These are phyloP conservation scores for Tautogolabrus adspersus DNA, from an alignment of 2,113 vertebrate species.

Conservation along the genomic window DNA sequence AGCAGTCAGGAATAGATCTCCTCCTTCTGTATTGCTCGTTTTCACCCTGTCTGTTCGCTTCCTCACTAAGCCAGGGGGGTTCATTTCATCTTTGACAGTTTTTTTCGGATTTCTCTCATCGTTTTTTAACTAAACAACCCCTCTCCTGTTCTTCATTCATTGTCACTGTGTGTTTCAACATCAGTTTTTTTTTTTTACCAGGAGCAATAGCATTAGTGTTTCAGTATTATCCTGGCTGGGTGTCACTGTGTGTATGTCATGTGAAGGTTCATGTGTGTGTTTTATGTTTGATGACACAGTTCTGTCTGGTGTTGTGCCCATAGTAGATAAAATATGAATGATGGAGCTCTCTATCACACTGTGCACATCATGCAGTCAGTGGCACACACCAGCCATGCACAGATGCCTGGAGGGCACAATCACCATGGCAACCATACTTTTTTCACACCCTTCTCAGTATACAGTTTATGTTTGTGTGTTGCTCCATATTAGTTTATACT, in stretches of 20 bases:
- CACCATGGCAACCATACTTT: slow-evolving; percentile 71
- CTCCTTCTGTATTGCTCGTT: slow-evolving; percentile 26
- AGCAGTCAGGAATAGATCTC: slow-evolving; percentile 67
- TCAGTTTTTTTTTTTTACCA: background rate
- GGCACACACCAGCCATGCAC: slow-evolving; percentile 42
- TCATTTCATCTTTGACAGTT: slow-evolving; percentile 30
- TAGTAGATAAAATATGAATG: slow-evolving; percentile 65
- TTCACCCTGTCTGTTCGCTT: slow-evolving; percentile 29
- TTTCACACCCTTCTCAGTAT: slow-evolving; percentile 50
- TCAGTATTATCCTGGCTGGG: slow-evolving; percentile 20
- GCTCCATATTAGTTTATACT: slow-evolving; percentile 30
- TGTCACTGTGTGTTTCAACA: background rate
- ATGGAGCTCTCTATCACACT: slow-evolving; percentile 32
- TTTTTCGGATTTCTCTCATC: background rate
- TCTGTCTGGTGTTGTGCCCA: slow-evolving; percentile 30
- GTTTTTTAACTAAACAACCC: background rate
- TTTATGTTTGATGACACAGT: slow-evolving; percentile 58
- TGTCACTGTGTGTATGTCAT: background rate
- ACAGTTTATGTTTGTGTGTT: slow-evolving; percentile 33
- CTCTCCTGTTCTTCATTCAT: background rate
- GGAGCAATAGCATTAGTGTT: background rate
- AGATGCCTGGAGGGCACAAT: slow-evolving; percentile 47
- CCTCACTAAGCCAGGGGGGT: slow-evolving; percentile 19
- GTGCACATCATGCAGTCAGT: slow-evolving; percentile 30
- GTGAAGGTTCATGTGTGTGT: slow-evolving; percentile 24